Evolutionary conservation across 2,113 vertebrate species (phyloP), one percentile per base, ranked within the genome.

Genomic region (Neofelis nebulosa): DNA sequence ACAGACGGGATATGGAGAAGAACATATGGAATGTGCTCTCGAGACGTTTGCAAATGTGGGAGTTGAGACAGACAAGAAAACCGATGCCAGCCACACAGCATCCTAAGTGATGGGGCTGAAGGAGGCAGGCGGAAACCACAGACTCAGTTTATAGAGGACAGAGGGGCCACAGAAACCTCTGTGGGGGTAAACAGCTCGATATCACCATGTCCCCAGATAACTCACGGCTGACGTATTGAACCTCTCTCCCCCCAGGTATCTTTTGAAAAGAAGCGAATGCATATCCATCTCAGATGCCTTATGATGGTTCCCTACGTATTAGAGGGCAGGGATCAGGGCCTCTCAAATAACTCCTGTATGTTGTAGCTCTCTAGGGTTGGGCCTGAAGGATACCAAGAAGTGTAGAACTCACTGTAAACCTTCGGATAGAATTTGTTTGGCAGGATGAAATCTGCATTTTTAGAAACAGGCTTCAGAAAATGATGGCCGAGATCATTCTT

Each of bases 381-480:
- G 31, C 23, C 66, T 68, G 18, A 93, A n/a, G 38, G 41, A 61
- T 7, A 68, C 25, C 16, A 82, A 86, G 19, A 76, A 78, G 9
- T 16, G 18, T 10, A 63, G 50, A 74, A 63, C 29, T 88, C 90
- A 76, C n/a, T n/a, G 19, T 25, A 36, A 92, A 41, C 18, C 33
- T 68, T 76, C 52, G 79, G 27, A 31, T 55, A 71, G 16, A 55
- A 89, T 79, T 86, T 78, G 16, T 71, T 61, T 61, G 18, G 19
- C 18, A 90, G 45, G 10, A 31, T 7, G 83, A 90, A 84, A 63
- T 21, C 66, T 86, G 41, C 25, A 7, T 71, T 91, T 94, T 74
- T 57, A 61, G 52, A 50, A 92, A 81, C 16, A 80, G n/a, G 4
- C 78, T 88, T 83, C 76, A 76, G 45, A 61, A 91, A 73, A 50